phyloP scores from a whole-genome alignment of 2,888 invertebrate species.

The Eueremaeus valkanovi region DNA sequence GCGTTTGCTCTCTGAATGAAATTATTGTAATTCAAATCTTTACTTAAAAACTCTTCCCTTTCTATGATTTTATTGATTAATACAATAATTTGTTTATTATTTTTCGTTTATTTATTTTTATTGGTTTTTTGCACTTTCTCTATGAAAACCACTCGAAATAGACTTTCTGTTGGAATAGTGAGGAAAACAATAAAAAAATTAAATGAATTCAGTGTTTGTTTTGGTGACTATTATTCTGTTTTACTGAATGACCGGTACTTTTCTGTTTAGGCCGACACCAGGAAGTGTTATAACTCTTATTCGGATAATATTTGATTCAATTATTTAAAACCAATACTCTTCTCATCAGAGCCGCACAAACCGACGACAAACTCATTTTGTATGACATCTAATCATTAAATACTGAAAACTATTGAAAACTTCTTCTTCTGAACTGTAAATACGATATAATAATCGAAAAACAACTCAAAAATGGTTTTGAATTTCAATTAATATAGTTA shows the following conservation, averaged over 20 bases:
- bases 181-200: background rate
- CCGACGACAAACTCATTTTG: background rate
- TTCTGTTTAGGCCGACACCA: background rate
- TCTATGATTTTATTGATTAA: background rate
- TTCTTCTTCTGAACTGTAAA: background rate
- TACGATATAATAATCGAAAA: conserved; percentile 1
- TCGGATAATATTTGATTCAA: background rate
- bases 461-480: conserved; percentile 28
- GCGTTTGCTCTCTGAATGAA: conserved; percentile 22
- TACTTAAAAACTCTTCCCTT: background rate
- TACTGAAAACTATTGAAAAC: background rate
- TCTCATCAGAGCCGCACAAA: too few species aligned
- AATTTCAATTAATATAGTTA: conserved; percentile 10
- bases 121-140: background rate
- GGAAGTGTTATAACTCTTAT: background rate
- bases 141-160: background rate
- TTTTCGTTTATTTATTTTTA: background rate
- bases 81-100: conserved; percentile 2
- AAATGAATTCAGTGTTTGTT: background rate
- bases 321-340: too few species aligned
- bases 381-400: background rate
- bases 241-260: background rate
- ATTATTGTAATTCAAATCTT: background rate
- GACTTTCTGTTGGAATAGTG: too few species aligned
- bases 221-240: background rate